These are phyloP conservation scores for Mya arenaria DNA, from an alignment of 1,140 invertebrate species.

Conservation along the genomic window DNA sequence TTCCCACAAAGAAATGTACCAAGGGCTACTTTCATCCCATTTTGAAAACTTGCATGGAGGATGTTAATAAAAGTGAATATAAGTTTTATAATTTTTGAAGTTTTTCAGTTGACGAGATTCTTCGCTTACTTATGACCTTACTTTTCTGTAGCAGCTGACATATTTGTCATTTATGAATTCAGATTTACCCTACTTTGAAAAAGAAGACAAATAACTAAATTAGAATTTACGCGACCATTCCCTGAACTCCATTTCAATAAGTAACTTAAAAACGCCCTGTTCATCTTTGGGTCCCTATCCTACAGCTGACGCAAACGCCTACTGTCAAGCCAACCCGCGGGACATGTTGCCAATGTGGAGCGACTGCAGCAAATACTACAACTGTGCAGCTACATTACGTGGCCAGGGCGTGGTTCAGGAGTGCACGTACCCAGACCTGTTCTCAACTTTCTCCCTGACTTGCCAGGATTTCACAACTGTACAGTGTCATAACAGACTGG, in stretches of 20 bases:
- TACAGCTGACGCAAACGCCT: conserved; percentile 30
- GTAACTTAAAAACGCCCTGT: too few relatives aligned
- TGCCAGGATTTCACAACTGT: conserved; percentile 61
- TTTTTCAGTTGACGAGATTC: background rate
- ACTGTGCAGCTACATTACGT: conserved; percentile 14
- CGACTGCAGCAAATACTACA: conserved; percentile 45
- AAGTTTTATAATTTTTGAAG: background rate
- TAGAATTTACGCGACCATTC: too few relatives aligned
- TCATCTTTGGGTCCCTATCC: background rate
- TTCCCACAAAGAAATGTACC: conserved; percentile 34
- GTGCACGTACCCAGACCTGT: conserved; percentile 59
- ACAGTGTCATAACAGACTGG: conserved; percentile 53
- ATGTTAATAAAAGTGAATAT: conserved; percentile 19
- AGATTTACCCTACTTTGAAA: too few relatives aligned
- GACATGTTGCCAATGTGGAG: conserved; percentile 13
- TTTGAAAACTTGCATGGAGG: conserved; percentile 35
- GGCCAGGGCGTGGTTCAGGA: conserved; percentile 26
- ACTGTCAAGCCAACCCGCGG: conserved; percentile 41
- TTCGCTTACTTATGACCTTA: background rate
- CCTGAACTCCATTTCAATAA: too few relatives aligned
- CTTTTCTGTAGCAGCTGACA: background rate
- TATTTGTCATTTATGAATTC: too few relatives aligned
- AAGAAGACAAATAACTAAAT: too few relatives aligned
- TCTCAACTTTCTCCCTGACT: conserved; percentile 39
- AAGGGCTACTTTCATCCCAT: conserved; percentile 53